A percentile compares a stretch with the other conserved stretches of the same genome.
Evolutionary conservation across 2,113 vertebrate genomes (phyloP).

Genomic region (Mellivora capensis): DNA sequence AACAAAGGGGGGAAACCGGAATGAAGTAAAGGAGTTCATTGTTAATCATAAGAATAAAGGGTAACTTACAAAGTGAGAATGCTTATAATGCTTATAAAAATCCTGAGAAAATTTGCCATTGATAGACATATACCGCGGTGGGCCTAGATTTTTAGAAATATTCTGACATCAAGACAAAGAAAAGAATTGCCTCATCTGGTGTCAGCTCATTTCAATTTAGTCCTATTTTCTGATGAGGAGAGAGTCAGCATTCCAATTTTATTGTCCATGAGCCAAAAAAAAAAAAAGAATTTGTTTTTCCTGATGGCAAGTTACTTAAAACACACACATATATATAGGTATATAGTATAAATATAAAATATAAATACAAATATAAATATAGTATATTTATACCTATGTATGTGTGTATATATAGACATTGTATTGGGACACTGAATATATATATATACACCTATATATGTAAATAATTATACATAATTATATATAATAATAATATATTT

Average conservation of each 20-base stretch:
- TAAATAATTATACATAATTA: too few species aligned
- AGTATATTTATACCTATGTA: too few species aligned
- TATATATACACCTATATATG: too few species aligned
- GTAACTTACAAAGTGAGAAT: neutral
- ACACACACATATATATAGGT: neutral
- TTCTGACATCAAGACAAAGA: neutral
- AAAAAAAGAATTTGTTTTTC: neutral
- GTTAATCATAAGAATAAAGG: neutral
- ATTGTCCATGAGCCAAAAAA: neutral
- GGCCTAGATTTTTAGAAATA: slow-evolving; percentile 3
- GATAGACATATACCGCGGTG: neutral
- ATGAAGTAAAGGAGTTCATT: neutral
- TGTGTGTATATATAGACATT: too few species aligned
- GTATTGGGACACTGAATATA: too few species aligned
- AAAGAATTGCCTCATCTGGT: neutral
- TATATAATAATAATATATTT: too few species aligned
- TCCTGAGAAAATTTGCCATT: neutral
- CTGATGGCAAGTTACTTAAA: neutral
- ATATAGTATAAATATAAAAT: too few species aligned
- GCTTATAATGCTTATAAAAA: neutral
- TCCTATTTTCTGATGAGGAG: neutral
- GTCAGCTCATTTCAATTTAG: neutral
- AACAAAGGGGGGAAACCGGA: neutral
- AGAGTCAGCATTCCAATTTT: neutral
- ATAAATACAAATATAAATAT: too few species aligned